Percentiles rank a stretch among this genome's conserved stretches.
These are phyloP conservation scores for Phthorimaea operculella DNA, from an alignment of 1,140 invertebrate species.

Conservation along the genomic window DNA sequence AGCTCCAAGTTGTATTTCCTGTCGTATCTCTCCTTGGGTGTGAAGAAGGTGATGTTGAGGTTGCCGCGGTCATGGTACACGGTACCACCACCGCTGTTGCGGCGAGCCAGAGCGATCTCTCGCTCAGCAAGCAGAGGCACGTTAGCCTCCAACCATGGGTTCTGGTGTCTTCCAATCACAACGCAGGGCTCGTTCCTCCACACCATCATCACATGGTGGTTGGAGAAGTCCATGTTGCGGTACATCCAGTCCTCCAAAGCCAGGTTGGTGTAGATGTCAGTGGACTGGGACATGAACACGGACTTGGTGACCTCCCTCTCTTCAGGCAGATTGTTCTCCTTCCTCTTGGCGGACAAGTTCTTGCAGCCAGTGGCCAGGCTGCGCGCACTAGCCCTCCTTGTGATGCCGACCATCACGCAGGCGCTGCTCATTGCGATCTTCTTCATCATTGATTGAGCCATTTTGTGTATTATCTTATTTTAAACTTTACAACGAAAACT, in stretches of 20 bases:
- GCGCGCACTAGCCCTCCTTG: slow-evolving; percentile 46
- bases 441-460: slow-evolving; percentile 61
- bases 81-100: slow-evolving; percentile 96
- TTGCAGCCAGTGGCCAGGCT: slow-evolving; percentile 35
- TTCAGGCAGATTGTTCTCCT: slow-evolving; percentile 36
- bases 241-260: slow-evolving; percentile 97
- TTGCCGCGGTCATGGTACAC: slow-evolving; percentile 97
- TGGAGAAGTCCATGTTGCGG: slow-evolving; percentile 82
- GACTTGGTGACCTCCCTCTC: slow-evolving; percentile 77
- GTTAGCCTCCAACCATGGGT: slow-evolving; percentile 94
- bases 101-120: slow-evolving; percentile 80
- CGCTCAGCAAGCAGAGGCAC: slow-evolving; percentile 71
- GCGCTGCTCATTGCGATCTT: slow-evolving; percentile 44
- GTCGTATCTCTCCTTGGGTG: slow-evolving; percentile 80
- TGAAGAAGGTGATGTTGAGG: slow-evolving; percentile 93
- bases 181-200: slow-evolving; percentile 95
- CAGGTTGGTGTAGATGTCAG: slow-evolving; percentile 90
- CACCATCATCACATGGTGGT: slow-evolving; percentile 85
- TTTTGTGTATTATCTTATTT: slow-evolving; percentile 24
- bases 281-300: slow-evolving; percentile 91
- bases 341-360: slow-evolving; percentile 29
- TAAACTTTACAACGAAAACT: slow-evolving; percentile 43
- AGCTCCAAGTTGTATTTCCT: slow-evolving; percentile 87
- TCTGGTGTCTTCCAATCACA: slow-evolving; percentile 96
- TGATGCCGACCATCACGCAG: slow-evolving; percentile 45